phyloP scores from a whole-genome alignment of 2,797 vertebrate genomes.

The Sciurus carolinensis region DNA sequence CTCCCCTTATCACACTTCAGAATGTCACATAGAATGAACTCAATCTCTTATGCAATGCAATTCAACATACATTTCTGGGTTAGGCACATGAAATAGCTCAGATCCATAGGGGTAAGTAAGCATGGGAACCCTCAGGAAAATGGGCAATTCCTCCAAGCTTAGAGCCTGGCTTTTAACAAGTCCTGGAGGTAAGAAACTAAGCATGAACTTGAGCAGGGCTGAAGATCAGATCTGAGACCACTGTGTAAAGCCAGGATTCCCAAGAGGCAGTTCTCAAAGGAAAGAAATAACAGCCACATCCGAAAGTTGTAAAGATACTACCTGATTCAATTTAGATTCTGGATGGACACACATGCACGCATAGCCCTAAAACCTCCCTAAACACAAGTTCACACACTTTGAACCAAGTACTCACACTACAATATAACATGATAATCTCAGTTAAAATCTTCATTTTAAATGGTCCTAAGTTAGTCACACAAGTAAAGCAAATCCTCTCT shows the following conservation, averaged over 20 bases:
- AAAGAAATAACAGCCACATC: not conserved
- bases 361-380: not conserved
- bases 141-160: not conserved
- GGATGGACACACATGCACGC: not conserved
- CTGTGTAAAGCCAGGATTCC: not conserved
- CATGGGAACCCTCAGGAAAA: not conserved
- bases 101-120: not conserved
- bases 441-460: conserved; percentile 57
- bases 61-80: not conserved
- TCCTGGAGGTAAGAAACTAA: not conserved
- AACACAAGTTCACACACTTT: conserved; percentile 45
- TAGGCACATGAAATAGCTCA: not conserved
- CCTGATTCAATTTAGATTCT: conserved; percentile 12
- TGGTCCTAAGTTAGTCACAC: not conserved
- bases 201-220: not conserved
- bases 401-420: conserved; percentile 2
- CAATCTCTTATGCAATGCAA: not conserved
- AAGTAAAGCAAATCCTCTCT: conserved; percentile 57
- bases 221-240: conserved; percentile 23
- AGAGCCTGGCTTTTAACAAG: conserved; percentile 1
- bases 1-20: not conserved
- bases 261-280: not conserved
- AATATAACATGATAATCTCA: not conserved
- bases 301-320: not conserved
- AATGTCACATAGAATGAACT: conserved; percentile 7